These are phyloP conservation scores for Colistium nudipinnis DNA, from an alignment of 2,113 vertebrate genomes.

Conservation along the genomic window DNA sequence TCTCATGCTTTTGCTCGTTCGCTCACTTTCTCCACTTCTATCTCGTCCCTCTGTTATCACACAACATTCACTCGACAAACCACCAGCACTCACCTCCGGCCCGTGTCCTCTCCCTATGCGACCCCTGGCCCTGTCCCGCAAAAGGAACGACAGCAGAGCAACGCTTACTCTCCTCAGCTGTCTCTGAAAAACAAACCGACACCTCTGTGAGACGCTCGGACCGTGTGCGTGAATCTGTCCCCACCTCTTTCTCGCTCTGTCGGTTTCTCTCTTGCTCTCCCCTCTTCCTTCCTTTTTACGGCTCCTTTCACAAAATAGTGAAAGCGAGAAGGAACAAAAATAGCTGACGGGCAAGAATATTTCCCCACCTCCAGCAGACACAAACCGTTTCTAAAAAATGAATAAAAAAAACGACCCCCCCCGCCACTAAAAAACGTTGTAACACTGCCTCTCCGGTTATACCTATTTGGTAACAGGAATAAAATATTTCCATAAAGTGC, in stretches of 20 bases:
- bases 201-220: constrained; percentile 13
- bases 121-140: background rate
- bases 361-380: constrained; percentile 39
- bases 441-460: background rate
- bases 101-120: background rate
- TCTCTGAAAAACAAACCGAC: constrained; percentile 67
- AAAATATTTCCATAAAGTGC: background rate
- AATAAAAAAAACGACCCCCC: too few species aligned
- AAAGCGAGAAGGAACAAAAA: constrained; percentile 77
- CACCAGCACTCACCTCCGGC: constrained; percentile 17
- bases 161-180: constrained; percentile 70
- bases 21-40: background rate
- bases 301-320: constrained; percentile 80
- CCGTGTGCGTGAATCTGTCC: constrained; percentile 42
- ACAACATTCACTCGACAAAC: constrained; percentile 28
- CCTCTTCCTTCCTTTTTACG: constrained; percentile 81
- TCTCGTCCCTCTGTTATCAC: background rate
- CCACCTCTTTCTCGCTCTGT: constrained; percentile 60
- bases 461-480: constrained; percentile 9
- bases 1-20: constrained; percentile 4
- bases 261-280: constrained; percentile 59
- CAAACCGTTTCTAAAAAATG: background rate
- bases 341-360: constrained; percentile 71
- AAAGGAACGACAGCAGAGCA: constrained; percentile 38
- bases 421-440: constrained; percentile 8